Conservation (phyloP, 2,797 vertebrate genomes). For the Brotula barbata region DNA sequence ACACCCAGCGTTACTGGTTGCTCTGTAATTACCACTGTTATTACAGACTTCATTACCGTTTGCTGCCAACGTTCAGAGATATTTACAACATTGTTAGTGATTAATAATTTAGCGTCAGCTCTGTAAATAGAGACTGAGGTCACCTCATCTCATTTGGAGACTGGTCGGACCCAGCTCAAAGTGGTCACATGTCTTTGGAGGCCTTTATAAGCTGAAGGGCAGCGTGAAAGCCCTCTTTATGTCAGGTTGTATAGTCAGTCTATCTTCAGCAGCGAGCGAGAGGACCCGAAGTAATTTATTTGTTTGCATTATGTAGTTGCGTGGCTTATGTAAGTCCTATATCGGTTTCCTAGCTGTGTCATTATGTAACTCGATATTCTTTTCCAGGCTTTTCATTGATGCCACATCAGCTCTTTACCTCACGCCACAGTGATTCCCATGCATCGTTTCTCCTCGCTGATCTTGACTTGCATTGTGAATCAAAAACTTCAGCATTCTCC, state of each 20-base stretch:
- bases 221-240: slow-evolving; percentile 14
- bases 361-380: slow-evolving; percentile 29
- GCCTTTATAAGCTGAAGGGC: not conserved
- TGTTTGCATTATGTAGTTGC: not conserved
- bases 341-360: slow-evolving; percentile 15
- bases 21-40: no score
- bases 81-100: not conserved
- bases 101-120: not conserved
- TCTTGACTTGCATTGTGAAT: slow-evolving; percentile 33
- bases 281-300: slow-evolving; percentile 1
- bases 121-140: not conserved
- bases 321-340: not conserved
- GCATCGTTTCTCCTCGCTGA: not conserved
- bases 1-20: no score
- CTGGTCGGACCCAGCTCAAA: not conserved
- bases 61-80: slow-evolving; percentile 11
- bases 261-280: not conserved
- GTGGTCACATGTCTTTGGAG: slow-evolving; percentile 17
- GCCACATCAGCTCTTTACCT: not conserved
- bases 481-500: slow-evolving; percentile 19
- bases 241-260: not conserved
- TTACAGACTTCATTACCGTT: not conserved
- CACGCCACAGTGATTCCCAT: not conserved
- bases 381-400: slow-evolving; percentile 19
- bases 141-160: not conserved